Conservation (phyloP, 2,888 invertebrate genomes). For the Zele albiditarsus region DNA sequence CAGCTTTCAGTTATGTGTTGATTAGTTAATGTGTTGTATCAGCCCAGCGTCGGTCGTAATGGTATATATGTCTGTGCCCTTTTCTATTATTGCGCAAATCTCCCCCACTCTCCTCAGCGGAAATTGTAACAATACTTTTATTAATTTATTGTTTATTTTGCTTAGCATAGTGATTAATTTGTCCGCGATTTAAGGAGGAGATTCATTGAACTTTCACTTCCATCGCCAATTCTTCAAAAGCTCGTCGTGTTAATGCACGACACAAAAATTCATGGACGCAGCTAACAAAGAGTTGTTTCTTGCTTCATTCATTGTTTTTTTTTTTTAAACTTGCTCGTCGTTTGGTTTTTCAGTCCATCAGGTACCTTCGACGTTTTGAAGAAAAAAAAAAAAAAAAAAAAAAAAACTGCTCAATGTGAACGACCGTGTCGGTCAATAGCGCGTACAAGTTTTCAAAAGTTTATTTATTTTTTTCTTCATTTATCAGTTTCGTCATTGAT, state of each 20-base stretch:
- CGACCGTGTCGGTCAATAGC: constrained; percentile 45
- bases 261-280: constrained; percentile 30
- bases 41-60: constrained; percentile 22
- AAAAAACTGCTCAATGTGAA: constrained; percentile 57
- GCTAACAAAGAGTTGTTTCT: constrained; percentile 11
- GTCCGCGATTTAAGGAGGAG: constrained; percentile 30
- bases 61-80: constrained; percentile 32
- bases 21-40: constrained; percentile 27
- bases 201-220: constrained; percentile 25
- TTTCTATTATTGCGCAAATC: constrained; percentile 36
- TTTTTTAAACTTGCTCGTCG: constrained; percentile 50
- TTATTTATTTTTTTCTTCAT: constrained; percentile 38
- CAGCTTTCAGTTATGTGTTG: constrained; percentile 41
- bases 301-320: constrained; percentile 6
- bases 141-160: constrained; percentile 15
- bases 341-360: constrained; percentile 64
- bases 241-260: constrained; percentile 24
- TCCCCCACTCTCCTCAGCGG: constrained; percentile 1
- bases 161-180: constrained; percentile 39
- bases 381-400: constrained; percentile 38
- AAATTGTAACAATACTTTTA: constrained; percentile 28
- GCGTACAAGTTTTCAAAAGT: constrained; percentile 46
- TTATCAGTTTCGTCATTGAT: constrained; percentile 31
- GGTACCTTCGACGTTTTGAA: constrained; percentile 67
- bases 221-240: constrained; percentile 14